phyloP scores from a whole-genome alignment of 2,797 vertebrate species.

The Gymnodraco acuticeps region DNA sequence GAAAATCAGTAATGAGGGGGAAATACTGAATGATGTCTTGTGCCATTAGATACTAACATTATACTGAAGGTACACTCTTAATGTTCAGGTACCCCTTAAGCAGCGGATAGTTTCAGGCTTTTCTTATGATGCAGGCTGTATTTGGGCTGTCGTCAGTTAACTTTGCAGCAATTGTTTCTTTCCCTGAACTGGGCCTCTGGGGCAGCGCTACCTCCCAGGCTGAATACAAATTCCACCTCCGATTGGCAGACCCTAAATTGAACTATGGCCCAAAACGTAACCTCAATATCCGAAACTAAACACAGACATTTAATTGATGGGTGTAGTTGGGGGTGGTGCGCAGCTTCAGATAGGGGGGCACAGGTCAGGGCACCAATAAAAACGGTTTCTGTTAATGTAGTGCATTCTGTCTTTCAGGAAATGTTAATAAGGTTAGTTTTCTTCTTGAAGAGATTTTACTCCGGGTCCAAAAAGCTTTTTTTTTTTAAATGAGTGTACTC shows the following conservation, averaged over 20 bases:
- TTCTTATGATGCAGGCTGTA: constrained; percentile 19
- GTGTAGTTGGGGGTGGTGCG: constrained; percentile 15
- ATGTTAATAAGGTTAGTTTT: neutral
- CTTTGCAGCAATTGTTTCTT: constrained; percentile 52
- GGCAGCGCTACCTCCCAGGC: constrained; percentile 17
- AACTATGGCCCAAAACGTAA: constrained; percentile 47
- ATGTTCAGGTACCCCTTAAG: constrained; percentile 7
- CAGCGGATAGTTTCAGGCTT: neutral
- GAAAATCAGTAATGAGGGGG: constrained; percentile 53
- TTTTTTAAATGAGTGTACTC: neutral
- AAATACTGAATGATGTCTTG: constrained; percentile 25
- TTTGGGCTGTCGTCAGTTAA: constrained; percentile 34
- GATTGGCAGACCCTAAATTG: constrained; percentile 31
- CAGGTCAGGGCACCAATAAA: constrained; percentile 9
- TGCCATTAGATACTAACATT: constrained; percentile 20
- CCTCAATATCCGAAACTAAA: constrained; percentile 48
- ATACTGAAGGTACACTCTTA: constrained; percentile 5
- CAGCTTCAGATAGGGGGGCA: neutral
- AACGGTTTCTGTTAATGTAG: constrained; percentile 23
- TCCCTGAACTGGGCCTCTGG: constrained; percentile 36
- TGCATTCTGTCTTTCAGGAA: constrained; percentile 7
- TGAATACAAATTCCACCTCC: constrained; percentile 26
- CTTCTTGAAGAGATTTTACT: neutral
- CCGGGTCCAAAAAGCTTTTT: too few relatives aligned
- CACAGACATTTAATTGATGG: constrained; percentile 36